A percentile compares a stretch with the other conserved stretches of the same genome.
Conservation (phyloP, 2,113 vertebrate genomes). For the Paramisgurnus dabryanus region DNA sequence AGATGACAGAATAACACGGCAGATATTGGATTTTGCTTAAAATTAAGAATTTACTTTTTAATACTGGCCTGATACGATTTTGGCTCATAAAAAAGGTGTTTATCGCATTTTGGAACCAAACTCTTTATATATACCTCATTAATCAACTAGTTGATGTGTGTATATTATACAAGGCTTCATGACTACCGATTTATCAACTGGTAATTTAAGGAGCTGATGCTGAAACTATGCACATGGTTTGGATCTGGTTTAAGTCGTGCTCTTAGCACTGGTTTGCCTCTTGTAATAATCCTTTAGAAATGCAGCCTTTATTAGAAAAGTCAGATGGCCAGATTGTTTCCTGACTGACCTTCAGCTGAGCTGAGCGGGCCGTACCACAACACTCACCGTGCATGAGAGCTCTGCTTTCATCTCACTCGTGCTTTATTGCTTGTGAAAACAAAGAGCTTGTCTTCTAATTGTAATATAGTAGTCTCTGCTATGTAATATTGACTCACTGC, state of each 20-base stretch:
- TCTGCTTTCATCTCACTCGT: slow-evolving; percentile 7
- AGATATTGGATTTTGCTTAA: too few species aligned
- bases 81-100: too few species aligned
- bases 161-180: too few species aligned
- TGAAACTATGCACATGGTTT: not conserved
- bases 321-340: slow-evolving; percentile 41
- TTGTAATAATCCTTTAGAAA: slow-evolving; percentile 47
- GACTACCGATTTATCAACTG: not conserved
- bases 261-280: slow-evolving; percentile 23
- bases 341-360: slow-evolving; percentile 28
- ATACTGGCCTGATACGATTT: too few species aligned
- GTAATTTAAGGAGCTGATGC: not conserved
- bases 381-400: not conserved
- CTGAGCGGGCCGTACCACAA: slow-evolving; percentile 34
- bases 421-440: slow-evolving; percentile 3
- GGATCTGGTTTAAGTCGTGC: slow-evolving; percentile 29
- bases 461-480: not conserved
- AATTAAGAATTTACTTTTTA: too few species aligned
- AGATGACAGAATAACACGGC: too few species aligned
- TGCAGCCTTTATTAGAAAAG: slow-evolving; percentile 58
- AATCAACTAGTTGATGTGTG: too few species aligned
- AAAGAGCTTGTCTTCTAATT: not conserved
- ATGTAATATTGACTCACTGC: not conserved
- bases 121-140: too few species aligned
- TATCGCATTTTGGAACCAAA: too few species aligned